Percentiles rank a stretch among this genome's conserved stretches.
These are phyloP conservation scores for Zaprionus gabonicus DNA, from an alignment of 1,140 invertebrate genomes.

Conservation along the genomic window DNA sequence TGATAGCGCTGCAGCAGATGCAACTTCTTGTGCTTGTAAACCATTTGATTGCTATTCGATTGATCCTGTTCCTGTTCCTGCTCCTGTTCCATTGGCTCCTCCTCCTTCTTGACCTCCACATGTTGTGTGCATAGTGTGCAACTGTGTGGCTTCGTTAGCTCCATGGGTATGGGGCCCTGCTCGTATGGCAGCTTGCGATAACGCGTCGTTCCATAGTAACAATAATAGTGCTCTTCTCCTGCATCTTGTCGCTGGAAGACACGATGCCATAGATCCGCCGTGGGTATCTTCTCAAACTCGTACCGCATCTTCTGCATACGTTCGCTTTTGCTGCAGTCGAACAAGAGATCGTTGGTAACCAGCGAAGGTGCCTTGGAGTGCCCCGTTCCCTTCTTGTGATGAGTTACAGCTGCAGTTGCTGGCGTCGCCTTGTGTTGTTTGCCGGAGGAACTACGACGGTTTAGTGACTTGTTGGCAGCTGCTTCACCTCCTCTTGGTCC, in stretches of 20 bases:
- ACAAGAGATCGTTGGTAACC: constrained; percentile 46
- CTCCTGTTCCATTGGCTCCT: constrained; percentile 15
- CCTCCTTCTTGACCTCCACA: background rate
- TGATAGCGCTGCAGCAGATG: constrained; percentile 75
- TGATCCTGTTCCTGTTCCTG: constrained; percentile 28
- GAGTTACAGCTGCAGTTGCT: constrained; percentile 13
- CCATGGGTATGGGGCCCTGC: constrained; percentile 87
- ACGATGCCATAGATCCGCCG: constrained; percentile 90
- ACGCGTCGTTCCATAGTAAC: constrained; percentile 83
- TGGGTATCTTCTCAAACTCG: constrained; percentile 90
- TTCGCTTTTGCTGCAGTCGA: constrained; percentile 69
- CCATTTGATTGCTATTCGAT: constrained; percentile 35
- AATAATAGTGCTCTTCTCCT: constrained; percentile 86
- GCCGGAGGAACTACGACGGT: background rate
- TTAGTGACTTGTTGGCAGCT: constrained; percentile 19
- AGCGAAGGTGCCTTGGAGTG: background rate
- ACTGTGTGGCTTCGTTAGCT: constrained; percentile 71
- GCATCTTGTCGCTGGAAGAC: constrained; percentile 91
- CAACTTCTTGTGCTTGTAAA: constrained; percentile 77
- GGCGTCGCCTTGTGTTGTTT: constrained; percentile 28
- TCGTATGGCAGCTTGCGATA: constrained; percentile 91
- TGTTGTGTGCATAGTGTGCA: constrained; percentile 71
- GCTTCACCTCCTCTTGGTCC: constrained; percentile 13
- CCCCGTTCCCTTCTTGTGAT: constrained; percentile 10
- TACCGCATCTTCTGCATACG: constrained; percentile 88